Evolutionary conservation across 2,113 vertebrate genomes (phyloP), one percentile per base, ranked within the genome.

Genomic region (Grus americana): DNA sequence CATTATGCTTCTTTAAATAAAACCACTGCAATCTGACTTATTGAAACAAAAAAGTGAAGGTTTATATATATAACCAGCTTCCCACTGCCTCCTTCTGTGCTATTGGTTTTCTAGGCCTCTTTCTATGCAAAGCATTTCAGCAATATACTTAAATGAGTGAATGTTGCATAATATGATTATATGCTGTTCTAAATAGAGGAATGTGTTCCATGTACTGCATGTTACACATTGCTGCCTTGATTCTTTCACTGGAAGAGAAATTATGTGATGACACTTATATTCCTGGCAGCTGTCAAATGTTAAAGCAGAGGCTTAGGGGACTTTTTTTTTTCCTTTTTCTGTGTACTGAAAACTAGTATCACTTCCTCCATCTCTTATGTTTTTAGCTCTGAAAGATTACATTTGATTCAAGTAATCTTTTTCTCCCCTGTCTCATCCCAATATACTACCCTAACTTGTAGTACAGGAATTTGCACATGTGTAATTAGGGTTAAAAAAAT

Each of bases 401-500:
- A 9, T 6, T 24, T 10, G 22, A 21, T 34, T 29, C 42, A 21
- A 12, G 13, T 23, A 23, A 29, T 9, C 4, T 66, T 26, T 59
- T 47, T 13, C 21, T 4, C 11, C 23, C 9, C 8, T 20, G 3
- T 12, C 21, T 63, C 23, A 59, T 46, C 24, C 18, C 47, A 24
- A 11, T 6, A 30, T 3, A 44, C 4, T 24, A 32, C 49, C 9
- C 9, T n/a, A 66, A 54, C 8, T 29, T 32, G 5, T 14, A 27
- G 4, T 6, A 34, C 30, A 85, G n/a, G 17, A 40, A 36, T 10
- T 9, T 20, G 9, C 29, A n/a, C 1, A 2, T 2, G 18, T 7
- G 13, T 40, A 22, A 54, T 0, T 2, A 12, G 4, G 18, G 11
- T 20, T 9, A 2, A 24, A n/a, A 62, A n/a, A 40, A 7, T 2